Percentiles rank a stretch among this genome's conserved stretches.
phyloP scores from a whole-genome alignment of 2,113 vertebrate species.

The Nipponia nippon region DNA sequence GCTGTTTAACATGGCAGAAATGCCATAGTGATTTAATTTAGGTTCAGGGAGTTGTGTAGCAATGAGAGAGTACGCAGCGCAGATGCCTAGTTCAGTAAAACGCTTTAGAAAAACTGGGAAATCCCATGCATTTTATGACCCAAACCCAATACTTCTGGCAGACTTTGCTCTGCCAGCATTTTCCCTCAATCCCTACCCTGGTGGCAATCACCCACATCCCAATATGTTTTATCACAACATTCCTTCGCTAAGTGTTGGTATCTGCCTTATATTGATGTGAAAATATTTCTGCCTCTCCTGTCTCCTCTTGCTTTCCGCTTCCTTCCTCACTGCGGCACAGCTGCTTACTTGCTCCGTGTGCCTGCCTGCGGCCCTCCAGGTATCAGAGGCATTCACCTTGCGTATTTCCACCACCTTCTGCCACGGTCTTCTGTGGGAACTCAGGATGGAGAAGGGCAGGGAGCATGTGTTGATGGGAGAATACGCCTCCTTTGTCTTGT shows the following conservation, averaged over 20 bases:
- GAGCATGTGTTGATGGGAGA: background rate
- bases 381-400: background rate
- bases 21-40: conserved; percentile 40
- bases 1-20: conserved; percentile 42
- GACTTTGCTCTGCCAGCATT: background rate
- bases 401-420: background rate
- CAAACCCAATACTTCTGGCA: background rate
- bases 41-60: background rate
- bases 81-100: conserved; percentile 7
- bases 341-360: background rate
- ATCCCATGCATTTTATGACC: background rate
- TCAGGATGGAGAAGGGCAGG: background rate
- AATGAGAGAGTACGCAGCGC: background rate
- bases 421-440: background rate
- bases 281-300: background rate
- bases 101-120: background rate
- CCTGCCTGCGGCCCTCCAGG: background rate
- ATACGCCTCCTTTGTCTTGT: background rate
- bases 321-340: background rate
- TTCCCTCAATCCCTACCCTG: background rate
- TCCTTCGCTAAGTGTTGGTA: background rate
- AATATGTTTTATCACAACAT: background rate
- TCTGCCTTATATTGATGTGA: background rate
- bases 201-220: background rate
- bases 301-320: background rate